Base-by-base conservation (phyloP, 2,888 invertebrate genomes). In the Tupiocoris notatus region DNA sequence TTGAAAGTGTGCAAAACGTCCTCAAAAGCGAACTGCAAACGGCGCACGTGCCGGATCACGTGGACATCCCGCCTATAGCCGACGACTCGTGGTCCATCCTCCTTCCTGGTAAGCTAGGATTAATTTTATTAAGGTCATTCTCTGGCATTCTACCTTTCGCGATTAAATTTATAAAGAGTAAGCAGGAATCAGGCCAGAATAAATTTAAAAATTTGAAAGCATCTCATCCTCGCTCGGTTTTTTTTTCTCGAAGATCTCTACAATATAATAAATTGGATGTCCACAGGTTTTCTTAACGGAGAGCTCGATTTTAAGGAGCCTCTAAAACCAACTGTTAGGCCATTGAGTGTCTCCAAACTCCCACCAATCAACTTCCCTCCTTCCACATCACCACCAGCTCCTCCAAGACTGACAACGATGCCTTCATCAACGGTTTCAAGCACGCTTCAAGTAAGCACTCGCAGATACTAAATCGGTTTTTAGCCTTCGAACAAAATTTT, bases 1-100 rank as follows among this genome's bases (percentile, higher is more conserved):
- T 94, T 0, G 89, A 89, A 56, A 93, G 91, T 81, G 94, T 94
- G 0, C 93, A 94, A 83, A 92, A 89, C 83, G 93, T 94, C 16
- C 85, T 94, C 0, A 92, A 92, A 83, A 90, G 90, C 71, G 93
- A 94, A 85, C 88, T 92, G 84, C 90, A 90, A 79, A 84, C 82
- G 85, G 82, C 81, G 85, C 83, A 79, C 83, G 82, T 65, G 2
- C 77, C 76, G 1, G 75, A 77, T 79, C 84, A 85, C 81, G 81
- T 70, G 59, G 81, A 75, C 77, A 80, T 76, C 25, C 77, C 79
- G 1, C 71, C 77, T 2, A 22, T 75, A 7, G 76, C 76, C 12
- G 78, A 78, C 25, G 78, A 78, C 66, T 89, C 90, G 0, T 94
- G 94, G 94, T 92, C 91, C 79, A 88, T 91, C 82, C 92, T 94